A percentile compares a stretch with the other conserved stretches of the same genome.
Evolutionary conservation across 2,888 invertebrate species (phyloP).

Genomic region (Neocrepidodera transversa): DNA sequence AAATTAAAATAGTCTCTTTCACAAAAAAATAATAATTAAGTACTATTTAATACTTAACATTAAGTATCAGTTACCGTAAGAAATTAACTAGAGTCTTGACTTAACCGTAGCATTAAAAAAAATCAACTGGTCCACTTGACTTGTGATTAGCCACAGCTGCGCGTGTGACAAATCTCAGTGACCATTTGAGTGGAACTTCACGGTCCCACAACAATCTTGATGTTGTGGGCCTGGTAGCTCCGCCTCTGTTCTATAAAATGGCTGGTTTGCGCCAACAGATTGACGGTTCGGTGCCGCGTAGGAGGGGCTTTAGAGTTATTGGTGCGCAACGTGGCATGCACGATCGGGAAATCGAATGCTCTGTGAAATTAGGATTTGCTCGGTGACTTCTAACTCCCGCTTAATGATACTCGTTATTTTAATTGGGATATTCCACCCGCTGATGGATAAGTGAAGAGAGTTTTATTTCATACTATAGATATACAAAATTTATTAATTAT

Average conservation of each 20-base stretch:
- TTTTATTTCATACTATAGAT: background rate
- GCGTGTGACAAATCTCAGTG: slow-evolving; percentile 51
- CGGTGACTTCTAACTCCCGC: slow-evolving; percentile 20
- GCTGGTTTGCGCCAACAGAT: slow-evolving; percentile 36
- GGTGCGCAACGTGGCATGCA: slow-evolving; percentile 33
- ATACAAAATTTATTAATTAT: too few relatives aligned
- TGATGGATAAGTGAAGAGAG: background rate
- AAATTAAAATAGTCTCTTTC: slow-evolving; percentile 7
- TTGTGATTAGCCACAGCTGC: slow-evolving; percentile 32
- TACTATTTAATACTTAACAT: background rate
- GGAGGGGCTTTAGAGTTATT: slow-evolving; percentile 30
- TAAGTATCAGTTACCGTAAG: background rate
- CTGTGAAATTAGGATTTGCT: slow-evolving; percentile 37
- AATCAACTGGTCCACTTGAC: slow-evolving; percentile 18
- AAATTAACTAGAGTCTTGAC: slow-evolving; percentile 1
- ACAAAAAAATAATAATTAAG: background rate
- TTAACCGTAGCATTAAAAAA: slow-evolving; percentile 25
- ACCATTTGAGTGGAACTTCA: slow-evolving; percentile 55
- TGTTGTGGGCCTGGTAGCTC: slow-evolving; percentile 31
- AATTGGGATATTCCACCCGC: slow-evolving; percentile 4
- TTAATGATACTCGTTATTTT: slow-evolving; percentile 25
- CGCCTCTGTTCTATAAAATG: slow-evolving; percentile 36
- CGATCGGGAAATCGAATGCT: slow-evolving; percentile 35
- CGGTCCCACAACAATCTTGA: slow-evolving; percentile 46
- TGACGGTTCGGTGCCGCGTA: slow-evolving; percentile 3